phyloP scores from a whole-genome alignment of 2,113 vertebrate genomes.

The Megalops atlanticus region DNA sequence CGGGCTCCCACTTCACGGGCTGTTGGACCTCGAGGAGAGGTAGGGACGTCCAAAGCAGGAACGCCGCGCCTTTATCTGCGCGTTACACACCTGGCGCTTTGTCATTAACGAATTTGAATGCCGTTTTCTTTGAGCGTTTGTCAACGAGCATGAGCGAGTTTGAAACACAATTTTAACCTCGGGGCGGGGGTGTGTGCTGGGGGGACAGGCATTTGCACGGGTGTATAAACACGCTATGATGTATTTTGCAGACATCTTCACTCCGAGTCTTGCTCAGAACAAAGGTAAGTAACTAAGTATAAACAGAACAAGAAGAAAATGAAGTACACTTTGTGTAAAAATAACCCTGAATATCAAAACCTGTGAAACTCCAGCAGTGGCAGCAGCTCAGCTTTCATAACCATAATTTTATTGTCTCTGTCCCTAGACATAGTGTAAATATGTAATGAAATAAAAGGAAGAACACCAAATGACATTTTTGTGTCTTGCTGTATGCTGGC shows the following conservation, averaged over 20 bases:
- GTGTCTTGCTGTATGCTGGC: neutral
- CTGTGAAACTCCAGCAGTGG: neutral
- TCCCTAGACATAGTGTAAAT: neutral
- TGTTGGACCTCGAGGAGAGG: neutral
- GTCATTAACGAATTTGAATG: constrained; percentile 24
- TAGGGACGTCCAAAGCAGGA: neutral
- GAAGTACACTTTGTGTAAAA: neutral
- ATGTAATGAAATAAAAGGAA: neutral
- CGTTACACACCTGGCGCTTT: neutral
- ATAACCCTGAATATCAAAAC: neutral
- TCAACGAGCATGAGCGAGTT: constrained; percentile 20
- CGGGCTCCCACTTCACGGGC: neutral
- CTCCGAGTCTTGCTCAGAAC: no score
- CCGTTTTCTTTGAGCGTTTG: constrained; percentile 22
- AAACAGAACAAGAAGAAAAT: neutral
- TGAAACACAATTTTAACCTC: constrained; percentile 33
- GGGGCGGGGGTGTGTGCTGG: neutral
- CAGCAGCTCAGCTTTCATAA: neutral
- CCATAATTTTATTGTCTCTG: neutral
- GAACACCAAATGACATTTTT: neutral
- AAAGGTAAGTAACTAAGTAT: no score
- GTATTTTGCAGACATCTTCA: neutral
- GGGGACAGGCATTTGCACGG: no score
- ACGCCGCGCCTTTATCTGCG: constrained; percentile 22
- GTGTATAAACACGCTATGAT: neutral